Base-by-base conservation (phyloP, 2,113 vertebrate genomes). In the Centropristis striata region DNA sequence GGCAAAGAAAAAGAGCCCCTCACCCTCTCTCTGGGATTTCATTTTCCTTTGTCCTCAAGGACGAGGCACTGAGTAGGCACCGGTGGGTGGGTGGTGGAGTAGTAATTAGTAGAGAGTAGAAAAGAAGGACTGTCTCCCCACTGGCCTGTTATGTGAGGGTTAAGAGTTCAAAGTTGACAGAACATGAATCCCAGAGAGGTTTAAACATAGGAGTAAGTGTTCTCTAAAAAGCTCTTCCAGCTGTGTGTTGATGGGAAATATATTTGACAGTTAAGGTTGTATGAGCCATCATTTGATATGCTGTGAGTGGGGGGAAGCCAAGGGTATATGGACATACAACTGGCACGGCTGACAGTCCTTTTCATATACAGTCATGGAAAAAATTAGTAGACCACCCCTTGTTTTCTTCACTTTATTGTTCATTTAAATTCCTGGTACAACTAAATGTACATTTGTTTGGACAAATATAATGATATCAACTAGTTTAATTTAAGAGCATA, bases 201-300 rank as follows among this genome's bases (percentile, higher is more conserved):
- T 80, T 66, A 46, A 51, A 71, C 47, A 28, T 21, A n/a, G 25
- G 42, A 44, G 41, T 20, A 66, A 77, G 27, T 74, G 71, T 68
- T 64, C 42, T 80, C 39, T 32, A 11, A 23, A 83, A 82, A 89
- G 50, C 41, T 36, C 75, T 87, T 20, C 63, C 86, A 91, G 89
- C 84, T 84, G 78, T 59, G 71, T 46, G 82, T 47, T 74, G 81
- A 86, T 54, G 78, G 80, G 75, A 64, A 88, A 79, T 64, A 10
- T 28, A 71, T 80, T 80, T 80, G 87, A 89, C 84, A 86, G 75
- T 71, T 76, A 66, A 89, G 84, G 87, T 89, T 51, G 11, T 72
- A 14, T 41, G 57, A 65, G 51, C 63, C 83, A 77, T 74, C 61
- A 71, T 75, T 82, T 71, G 71, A 85, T 67, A 58, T 51, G 50